Conservation (phyloP, 2,113 vertebrate species). For the Bungarus multicinctus region DNA sequence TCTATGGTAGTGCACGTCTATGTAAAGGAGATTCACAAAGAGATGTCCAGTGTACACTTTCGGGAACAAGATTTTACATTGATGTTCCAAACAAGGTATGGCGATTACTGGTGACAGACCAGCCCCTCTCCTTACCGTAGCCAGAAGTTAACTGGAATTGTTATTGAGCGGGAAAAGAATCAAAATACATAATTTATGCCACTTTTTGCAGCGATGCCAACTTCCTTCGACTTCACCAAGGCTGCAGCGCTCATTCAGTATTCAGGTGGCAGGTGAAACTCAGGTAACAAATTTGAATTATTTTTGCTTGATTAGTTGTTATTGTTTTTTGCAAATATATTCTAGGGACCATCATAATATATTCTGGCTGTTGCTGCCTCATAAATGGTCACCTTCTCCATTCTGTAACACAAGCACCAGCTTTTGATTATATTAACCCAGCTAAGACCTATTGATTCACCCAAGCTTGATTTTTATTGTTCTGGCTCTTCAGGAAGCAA, state of each 20-base stretch:
- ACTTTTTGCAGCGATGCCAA: slow-evolving; percentile 77
- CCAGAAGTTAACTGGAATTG: background rate
- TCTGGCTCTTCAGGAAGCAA: background rate
- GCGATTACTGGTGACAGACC: background rate
- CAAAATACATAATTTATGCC: background rate
- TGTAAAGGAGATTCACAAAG: slow-evolving; percentile 86
- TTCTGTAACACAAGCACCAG: background rate
- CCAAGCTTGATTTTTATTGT: background rate
- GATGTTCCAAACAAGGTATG: slow-evolving; percentile 93
- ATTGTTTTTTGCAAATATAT: background rate
- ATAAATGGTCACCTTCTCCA: background rate
- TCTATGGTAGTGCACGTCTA: slow-evolving; percentile 96
- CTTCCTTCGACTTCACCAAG: slow-evolving; percentile 88
- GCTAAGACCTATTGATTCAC: background rate
- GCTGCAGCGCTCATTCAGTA: slow-evolving; percentile 86
- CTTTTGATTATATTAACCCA: background rate
- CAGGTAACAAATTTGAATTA: slow-evolving; percentile 72
- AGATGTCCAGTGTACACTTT: slow-evolving; percentile 87
- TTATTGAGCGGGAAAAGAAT: background rate
- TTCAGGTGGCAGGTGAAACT: slow-evolving; percentile 99
- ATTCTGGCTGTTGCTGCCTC: background rate
- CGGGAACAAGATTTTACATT: slow-evolving; percentile 96
- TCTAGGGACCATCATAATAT: too few relatives aligned
- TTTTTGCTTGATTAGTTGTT: background rate
- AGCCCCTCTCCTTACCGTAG: background rate